Percentiles rank a stretch among this genome's conserved stretches.
These are phyloP conservation scores for Hydrotaea cyrtoneurina DNA, from an alignment of 2,888 invertebrate species.

Conservation along the genomic window DNA sequence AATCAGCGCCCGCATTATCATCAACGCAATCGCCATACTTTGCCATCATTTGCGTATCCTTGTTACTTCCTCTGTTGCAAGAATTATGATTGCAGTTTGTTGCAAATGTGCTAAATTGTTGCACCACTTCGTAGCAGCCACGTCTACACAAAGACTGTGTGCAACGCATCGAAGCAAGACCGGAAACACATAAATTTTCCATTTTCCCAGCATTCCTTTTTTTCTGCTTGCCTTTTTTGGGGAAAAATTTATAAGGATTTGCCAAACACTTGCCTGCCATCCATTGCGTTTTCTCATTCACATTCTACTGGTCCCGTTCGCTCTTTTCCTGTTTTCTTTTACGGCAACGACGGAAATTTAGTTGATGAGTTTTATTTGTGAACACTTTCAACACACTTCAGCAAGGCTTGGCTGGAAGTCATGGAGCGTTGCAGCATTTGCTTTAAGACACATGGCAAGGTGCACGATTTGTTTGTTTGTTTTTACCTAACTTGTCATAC, in stretches of 20 bases:
- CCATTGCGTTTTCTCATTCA: not conserved
- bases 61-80: not conserved
- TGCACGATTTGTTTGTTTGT: not conserved
- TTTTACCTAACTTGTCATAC: not conserved
- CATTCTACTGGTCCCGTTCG: not conserved
- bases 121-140: not conserved
- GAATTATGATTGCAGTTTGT: constrained; percentile 22
- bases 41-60: not conserved
- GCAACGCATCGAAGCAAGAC: not conserved
- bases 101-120: constrained; percentile 13
- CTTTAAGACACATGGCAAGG: not conserved
- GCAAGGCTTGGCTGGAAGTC: not conserved
- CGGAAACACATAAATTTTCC: constrained; percentile 12
- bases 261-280: constrained; percentile 14
- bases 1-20: not conserved
- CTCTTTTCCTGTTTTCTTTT: not conserved
- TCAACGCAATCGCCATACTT: no score
- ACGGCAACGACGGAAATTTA: not conserved
- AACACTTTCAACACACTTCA: not conserved
- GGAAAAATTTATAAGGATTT: constrained; percentile 6
- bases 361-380: constrained; percentile 18
- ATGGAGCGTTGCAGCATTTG: not conserved
- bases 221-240: not conserved
- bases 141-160: not conserved
- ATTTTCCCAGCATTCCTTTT: not conserved